Conservation (phyloP, 2,797 vertebrate genomes). For the Lacerta agilis region DNA sequence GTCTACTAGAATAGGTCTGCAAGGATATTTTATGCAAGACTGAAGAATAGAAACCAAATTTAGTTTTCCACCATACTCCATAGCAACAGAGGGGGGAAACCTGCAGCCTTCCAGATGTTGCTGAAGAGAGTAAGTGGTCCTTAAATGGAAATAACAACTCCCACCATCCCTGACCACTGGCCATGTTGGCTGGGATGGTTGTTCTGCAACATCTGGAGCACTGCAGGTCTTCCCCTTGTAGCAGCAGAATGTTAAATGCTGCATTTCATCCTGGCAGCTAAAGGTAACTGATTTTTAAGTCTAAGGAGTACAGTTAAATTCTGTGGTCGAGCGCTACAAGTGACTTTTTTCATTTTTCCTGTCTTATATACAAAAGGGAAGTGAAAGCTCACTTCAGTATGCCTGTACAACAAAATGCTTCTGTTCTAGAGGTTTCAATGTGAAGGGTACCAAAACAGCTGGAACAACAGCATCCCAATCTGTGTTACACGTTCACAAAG, state of each 20-base stretch:
- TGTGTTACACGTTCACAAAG: not conserved
- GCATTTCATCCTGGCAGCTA: not conserved
- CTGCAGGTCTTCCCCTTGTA: conserved; percentile 43
- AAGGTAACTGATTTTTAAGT: not conserved
- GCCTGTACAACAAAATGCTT: not conserved
- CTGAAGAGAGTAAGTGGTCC: no score
- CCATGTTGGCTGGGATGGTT: no score
- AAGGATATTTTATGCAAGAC: conserved; percentile 51
- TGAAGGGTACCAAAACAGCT: not conserved
- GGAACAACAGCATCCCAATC: not conserved
- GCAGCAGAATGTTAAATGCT: conserved; percentile 13
- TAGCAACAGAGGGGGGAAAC: no score
- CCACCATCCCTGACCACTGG: no score
- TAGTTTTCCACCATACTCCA: no score
- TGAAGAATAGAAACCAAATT: conserved; percentile 40
- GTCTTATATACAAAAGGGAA: not conserved
- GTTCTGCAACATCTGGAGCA: not conserved
- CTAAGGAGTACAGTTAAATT: not conserved
- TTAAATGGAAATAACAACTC: no score
- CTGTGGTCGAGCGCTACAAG: not conserved
- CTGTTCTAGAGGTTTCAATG: no score
- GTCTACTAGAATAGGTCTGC: conserved; percentile 47
- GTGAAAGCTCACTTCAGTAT: not conserved
- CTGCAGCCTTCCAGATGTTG: no score
- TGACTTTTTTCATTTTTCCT: no score